phyloP scores from a whole-genome alignment of 1,140 invertebrate genomes.

The Pachyrhynchus sulphureomaculatus region DNA sequence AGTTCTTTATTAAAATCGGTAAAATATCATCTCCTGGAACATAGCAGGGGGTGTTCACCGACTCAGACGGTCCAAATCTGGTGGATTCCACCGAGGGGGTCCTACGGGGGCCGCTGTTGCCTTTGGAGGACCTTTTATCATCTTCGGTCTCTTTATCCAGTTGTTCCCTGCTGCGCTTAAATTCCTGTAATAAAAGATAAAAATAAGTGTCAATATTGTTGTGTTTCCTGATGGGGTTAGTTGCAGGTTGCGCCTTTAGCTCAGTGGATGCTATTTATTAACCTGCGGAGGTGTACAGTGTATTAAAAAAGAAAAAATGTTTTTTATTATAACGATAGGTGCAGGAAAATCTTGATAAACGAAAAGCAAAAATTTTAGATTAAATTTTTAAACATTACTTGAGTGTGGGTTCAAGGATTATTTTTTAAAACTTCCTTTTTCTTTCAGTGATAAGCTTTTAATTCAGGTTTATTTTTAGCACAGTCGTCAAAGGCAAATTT shows the following conservation, averaged over 20 bases:
- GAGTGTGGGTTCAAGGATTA: too few relatives aligned
- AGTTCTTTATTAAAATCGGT: constrained; percentile 51
- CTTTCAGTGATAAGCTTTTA: too few relatives aligned
- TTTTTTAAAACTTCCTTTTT: too few relatives aligned
- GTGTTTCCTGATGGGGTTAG: not conserved
- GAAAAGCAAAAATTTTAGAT: too few relatives aligned
- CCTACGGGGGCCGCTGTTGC: constrained; percentile 40
- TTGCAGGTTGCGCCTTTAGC: not conserved
- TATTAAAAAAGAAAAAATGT: too few relatives aligned
- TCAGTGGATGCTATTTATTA: too few relatives aligned
- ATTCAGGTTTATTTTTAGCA: too few relatives aligned
- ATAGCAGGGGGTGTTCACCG: constrained; percentile 51
- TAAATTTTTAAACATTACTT: too few relatives aligned
- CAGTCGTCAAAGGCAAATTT: too few relatives aligned
- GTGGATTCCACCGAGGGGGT: constrained; percentile 44
- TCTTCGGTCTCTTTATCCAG: constrained; percentile 72
- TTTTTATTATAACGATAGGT: too few relatives aligned
- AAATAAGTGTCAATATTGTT: not conserved
- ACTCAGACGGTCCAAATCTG: constrained; percentile 40
- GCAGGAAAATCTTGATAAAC: too few relatives aligned
- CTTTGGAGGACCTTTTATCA: constrained; percentile 51
- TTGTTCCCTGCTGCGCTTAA: constrained; percentile 61
- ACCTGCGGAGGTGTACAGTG: too few relatives aligned
- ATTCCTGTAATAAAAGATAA: constrained; percentile 61
- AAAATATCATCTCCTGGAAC: constrained; percentile 55